Evolutionary conservation across 2,888 invertebrate species (phyloP).

Genomic region (Drosophila limbata): DNA sequence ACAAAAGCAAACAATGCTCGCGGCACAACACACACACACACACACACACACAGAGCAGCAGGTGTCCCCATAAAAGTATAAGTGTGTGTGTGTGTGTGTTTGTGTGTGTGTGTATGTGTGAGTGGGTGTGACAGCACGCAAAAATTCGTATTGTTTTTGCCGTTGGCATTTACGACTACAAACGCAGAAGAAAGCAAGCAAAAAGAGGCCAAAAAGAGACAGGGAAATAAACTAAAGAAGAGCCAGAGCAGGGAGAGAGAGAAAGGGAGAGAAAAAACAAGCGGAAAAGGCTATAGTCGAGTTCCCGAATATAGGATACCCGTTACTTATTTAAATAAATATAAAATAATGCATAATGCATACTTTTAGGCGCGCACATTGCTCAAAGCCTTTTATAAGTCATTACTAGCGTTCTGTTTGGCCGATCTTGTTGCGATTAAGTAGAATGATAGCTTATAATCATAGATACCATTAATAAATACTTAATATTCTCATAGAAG

Average conservation of each 20-base stretch:
- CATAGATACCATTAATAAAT: no score
- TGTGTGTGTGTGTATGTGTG: neutral
- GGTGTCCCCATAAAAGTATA: conserved; percentile 10
- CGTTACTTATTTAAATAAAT: no score
- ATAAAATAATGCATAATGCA: no score
- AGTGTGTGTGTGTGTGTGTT: neutral
- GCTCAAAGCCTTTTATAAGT: no score
- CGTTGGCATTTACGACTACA: conserved; percentile 25
- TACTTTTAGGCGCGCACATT: no score
- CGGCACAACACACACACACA: conserved; percentile 15
- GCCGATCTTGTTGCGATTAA: no score
- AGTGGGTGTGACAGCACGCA: conserved; percentile 39
- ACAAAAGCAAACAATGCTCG: conserved; percentile 33
- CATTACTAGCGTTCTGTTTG: no score
- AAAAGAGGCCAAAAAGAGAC: neutral
- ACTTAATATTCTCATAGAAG: no score
- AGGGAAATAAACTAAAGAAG: neutral
- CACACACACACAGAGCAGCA: conserved; percentile 1
- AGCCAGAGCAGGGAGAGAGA: neutral
- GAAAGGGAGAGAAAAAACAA: neutral
- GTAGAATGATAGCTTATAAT: no score
- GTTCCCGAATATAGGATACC: no score
- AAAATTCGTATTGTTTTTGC: conserved; percentile 51
- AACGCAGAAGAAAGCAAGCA: conserved; percentile 8
- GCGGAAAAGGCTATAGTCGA: no score